Conservation (phyloP, 2,797 vertebrate genomes). For the Smutsia gigantea region DNA sequence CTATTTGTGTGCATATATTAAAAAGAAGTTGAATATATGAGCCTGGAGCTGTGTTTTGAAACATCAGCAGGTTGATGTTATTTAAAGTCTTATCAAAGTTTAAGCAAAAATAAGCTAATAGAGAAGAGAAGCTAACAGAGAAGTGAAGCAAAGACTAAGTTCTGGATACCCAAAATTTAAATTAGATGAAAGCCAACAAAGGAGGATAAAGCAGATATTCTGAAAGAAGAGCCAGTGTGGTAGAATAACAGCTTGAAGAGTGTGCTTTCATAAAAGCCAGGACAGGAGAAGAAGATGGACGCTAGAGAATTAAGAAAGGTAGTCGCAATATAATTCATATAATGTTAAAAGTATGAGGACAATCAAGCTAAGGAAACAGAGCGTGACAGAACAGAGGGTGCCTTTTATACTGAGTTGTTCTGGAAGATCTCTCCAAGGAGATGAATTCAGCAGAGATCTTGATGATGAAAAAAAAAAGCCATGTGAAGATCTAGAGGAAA, state of each 20-base stretch:
- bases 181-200: not conserved
- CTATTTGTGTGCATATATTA: not conserved
- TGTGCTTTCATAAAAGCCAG: not conserved
- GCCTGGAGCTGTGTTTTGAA: not conserved
- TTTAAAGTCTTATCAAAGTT: not conserved
- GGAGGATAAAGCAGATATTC: not conserved
- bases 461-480: not conserved
- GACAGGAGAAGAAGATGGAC: not conserved
- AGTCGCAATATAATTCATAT: not conserved
- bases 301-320: not conserved
- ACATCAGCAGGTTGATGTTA: not conserved
- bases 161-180: not conserved
- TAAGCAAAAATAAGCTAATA: not conserved
- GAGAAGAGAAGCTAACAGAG: not conserved
- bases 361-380: not conserved
- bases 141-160: not conserved
- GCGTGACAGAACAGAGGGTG: not conserved
- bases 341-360: not conserved
- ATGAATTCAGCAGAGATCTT: not conserved
- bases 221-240: not conserved
- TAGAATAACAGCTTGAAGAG: not conserved
- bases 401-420: not conserved
- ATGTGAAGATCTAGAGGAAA: not conserved
- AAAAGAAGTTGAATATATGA: not conserved
- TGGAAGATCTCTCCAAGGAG: not conserved